phyloP scores from a whole-genome alignment of 2,113 vertebrate species.

The Regulus satrapa region DNA sequence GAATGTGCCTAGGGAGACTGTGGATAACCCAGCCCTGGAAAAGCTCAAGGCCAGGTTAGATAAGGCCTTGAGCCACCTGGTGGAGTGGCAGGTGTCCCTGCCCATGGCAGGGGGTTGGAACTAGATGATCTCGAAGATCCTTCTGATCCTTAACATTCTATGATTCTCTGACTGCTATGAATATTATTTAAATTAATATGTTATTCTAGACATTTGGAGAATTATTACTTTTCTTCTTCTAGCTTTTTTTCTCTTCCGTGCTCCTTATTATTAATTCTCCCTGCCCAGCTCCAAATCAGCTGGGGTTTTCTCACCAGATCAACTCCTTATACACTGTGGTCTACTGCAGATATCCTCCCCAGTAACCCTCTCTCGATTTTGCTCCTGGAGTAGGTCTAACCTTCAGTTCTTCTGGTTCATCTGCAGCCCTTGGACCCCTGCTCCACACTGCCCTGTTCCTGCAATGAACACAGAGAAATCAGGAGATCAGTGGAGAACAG shows the following conservation, averaged over 20 bases:
- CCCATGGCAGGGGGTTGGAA: neutral
- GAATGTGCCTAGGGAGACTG: neutral
- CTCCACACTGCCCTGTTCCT: rapidly evolving
- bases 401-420: neutral
- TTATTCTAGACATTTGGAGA: neutral
- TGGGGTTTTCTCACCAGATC: neutral
- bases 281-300: neutral
- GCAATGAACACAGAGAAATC: neutral
- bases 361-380: neutral
- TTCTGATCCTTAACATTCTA: neutral
- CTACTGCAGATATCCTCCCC: neutral
- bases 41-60: neutral
- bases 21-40: neutral
- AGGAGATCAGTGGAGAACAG: neutral
- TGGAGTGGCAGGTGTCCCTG: neutral
- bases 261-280: neutral
- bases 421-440: neutral
- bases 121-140: neutral
- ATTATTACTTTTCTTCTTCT: neutral
- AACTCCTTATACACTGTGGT: neutral
- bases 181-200: neutral
- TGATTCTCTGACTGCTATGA: neutral
- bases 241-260: neutral
- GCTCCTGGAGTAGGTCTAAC: neutral
- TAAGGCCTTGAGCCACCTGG: neutral